phyloP scores from a whole-genome alignment of 2,113 vertebrate genomes.

The Cynocephalus volans region DNA sequence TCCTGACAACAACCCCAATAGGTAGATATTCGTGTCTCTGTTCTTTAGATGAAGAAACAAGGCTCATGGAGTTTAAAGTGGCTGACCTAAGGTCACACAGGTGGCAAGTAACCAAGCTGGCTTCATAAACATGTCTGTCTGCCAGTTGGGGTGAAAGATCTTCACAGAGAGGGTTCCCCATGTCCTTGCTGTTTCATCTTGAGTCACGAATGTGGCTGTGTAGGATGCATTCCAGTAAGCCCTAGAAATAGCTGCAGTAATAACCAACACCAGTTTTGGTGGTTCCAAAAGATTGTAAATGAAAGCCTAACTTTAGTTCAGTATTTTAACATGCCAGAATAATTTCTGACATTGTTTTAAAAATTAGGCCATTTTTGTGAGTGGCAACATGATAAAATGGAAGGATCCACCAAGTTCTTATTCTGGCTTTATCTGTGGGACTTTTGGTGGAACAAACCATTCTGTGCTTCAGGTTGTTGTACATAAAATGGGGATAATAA shows the following conservation, averaged over 20 bases:
- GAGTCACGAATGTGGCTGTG: neutral
- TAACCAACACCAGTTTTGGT: neutral
- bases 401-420: slow-evolving; percentile 39
- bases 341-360: slow-evolving; percentile 63
- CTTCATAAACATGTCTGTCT: neutral
- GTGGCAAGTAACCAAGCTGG: neutral
- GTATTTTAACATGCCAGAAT: slow-evolving; percentile 69
- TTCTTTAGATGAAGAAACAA: slow-evolving; percentile 20
- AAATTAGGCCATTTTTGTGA: slow-evolving; percentile 57
- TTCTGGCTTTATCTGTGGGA: neutral
- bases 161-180: neutral
- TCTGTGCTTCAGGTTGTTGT: neutral
- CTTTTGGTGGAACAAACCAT: neutral
- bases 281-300: slow-evolving; percentile 50
- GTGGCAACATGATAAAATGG: neutral
- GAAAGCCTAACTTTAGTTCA: slow-evolving; percentile 60
- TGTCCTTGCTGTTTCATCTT: slow-evolving; percentile 55
- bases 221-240: slow-evolving; percentile 47
- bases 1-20: neutral
- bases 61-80: neutral
- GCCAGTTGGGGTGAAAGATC: neutral
- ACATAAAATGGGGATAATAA: neutral
- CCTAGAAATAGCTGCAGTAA: slow-evolving; percentile 28
- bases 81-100: neutral
- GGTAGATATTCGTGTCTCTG: neutral